Evolutionary conservation across 1,140 invertebrate species (phyloP), one percentile per base, ranked within the genome.

Genomic region (Gryllus bimaculatus): DNA sequence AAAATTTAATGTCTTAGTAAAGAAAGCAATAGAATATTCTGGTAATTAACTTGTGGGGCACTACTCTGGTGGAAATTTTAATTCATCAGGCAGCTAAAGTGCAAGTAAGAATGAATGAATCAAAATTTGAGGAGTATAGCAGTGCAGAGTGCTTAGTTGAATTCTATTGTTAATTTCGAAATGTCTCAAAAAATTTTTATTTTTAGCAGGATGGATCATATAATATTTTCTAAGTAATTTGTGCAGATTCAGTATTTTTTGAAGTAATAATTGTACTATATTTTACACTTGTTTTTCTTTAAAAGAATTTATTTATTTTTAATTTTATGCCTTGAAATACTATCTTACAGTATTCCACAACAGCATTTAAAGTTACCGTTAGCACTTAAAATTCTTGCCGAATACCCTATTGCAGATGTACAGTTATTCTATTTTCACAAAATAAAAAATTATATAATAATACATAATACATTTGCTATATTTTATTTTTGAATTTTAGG

Each of bases 361-460:
- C 54, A 66, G 54, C 54, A 66, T 66, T 66, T 66, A 66, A 66
- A 66, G 54, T 66, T 66, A 66, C 54, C 54, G 54, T 66, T 66
- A 66, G 54, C 54, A 66, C 54, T 66, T 66, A 66, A 66, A 39
- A 66, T 66, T 66, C 54, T 66, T 66, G 54, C 54, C 54, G 18
- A 66, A 13, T 13, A 66, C 10, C 10, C 7, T 66, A 66, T 66
- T 66, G 54, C 54, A 66, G 54, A 18, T 66, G 54, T 66, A 66
- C 54, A 66, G 54, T 13, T 66, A 10, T 66, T 13, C 54, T 66
- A 13, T 66, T 66, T 18, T 66, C 54, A 10, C 10, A 66, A 66
- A 66, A 66, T 66, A 66, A 10, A 13, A 18, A 66, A 66, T 66
- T 66, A 18, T 66, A 66, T 39, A 39, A 39, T 39, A 39, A 39